These are phyloP conservation scores for Eupithecia insigniata DNA, from an alignment of 2,888 invertebrate genomes.

Conservation along the genomic window DNA sequence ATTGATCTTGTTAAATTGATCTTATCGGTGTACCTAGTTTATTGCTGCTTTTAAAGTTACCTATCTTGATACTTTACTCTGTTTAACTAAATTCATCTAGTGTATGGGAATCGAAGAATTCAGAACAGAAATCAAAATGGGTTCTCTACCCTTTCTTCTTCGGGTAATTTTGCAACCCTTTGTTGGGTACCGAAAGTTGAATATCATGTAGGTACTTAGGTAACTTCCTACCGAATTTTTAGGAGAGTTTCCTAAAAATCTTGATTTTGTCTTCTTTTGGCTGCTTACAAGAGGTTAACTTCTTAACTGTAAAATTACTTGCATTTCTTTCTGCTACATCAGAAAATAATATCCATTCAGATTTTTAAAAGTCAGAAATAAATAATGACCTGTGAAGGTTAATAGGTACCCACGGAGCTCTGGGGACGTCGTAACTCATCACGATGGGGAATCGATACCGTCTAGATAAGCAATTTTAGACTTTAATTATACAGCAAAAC, in stretches of 20 bases:
- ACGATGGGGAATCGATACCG: conserved; percentile 12
- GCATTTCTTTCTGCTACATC: not conserved
- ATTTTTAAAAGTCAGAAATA: not conserved
- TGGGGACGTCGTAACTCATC: not conserved
- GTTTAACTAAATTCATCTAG: not conserved
- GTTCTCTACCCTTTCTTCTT: not conserved
- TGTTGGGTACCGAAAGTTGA: not conserved
- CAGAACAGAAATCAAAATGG: not conserved
- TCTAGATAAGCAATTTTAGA: conserved; percentile 21
- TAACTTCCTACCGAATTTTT: not conserved
- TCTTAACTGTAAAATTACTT: not conserved
- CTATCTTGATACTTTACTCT: not conserved
- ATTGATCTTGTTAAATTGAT: conserved; percentile 67
- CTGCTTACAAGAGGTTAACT: not conserved
- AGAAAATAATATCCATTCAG: not conserved
- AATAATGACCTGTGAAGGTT: conserved; percentile 10
- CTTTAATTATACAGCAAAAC: conserved; percentile 42
- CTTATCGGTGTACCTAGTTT: conserved; percentile 59
- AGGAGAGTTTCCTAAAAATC: not conserved
- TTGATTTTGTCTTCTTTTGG: not conserved
- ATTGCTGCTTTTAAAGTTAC: conserved; percentile 44
- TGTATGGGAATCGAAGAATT: not conserved
- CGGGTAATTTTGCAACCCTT: not conserved
- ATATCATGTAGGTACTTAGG: not conserved
- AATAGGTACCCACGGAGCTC: not conserved